Evolutionary conservation across 2,888 invertebrate species (phyloP), one percentile per base, ranked within the genome.

Genomic region (Actias luna): DNA sequence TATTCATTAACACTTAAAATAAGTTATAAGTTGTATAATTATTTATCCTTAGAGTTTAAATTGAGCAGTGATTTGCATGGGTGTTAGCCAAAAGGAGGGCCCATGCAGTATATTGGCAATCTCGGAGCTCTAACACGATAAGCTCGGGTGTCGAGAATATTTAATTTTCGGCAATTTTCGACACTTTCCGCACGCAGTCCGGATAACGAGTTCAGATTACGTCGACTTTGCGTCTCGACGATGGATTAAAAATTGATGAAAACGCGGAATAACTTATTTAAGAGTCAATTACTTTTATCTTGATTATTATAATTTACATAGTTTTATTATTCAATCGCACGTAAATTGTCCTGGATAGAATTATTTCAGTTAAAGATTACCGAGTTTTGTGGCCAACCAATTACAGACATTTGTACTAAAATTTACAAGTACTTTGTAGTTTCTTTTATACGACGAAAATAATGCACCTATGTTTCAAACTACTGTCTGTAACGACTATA

Each of bases 91-190:
- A 63, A 73, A 74, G 74, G 73, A 65, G 68, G 69, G 70, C 64
- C 64, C 61, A 68, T 68, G 70, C 76, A 77, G 76, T 85, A 86
- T 89, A 91, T 90, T 88, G 89, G 73, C 92, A 91, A 91, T 92
- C 87, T 91, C 87, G 80, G 74, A 73, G 77, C 78, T 72, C 79
- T 88, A 94, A 93, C 95, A 84, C 77, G 82, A 91, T 92, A 80
- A 85, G 82, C 80, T 85, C 77, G 79, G 80, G 79, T 72, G 82
- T 73, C 71, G 55, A 29, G 78, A 84, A 84, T 87, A 89, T 89
- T 88, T 89, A 88, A 89, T 90, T 89, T 89, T 85, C 77, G 82
- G 65, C 80, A 81, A 82, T 79, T 82, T 83, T 83, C 83, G 77
- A 60, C 74, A 75, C 71, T 78, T 75, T 71, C 76, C 81, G 39